phyloP scores from a whole-genome alignment of 2,888 invertebrate genomes.

The Erebia epiphron region DNA sequence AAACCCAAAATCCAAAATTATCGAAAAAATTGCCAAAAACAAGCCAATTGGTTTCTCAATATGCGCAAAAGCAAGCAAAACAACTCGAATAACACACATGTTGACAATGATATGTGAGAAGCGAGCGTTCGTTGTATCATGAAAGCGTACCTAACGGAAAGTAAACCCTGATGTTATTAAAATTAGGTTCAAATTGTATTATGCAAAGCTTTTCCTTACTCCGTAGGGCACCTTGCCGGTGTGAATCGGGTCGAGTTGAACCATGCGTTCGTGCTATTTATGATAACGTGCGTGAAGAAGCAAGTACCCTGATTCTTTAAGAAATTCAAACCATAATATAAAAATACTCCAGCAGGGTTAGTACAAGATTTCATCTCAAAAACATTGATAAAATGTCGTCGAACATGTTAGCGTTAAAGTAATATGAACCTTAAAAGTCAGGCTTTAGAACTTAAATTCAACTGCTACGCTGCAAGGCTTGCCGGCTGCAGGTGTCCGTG shows the following conservation, averaged over 20 bases:
- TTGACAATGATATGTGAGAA: slow-evolving; percentile 76
- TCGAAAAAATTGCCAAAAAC: slow-evolving; percentile 25
- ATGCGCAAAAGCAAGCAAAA: slow-evolving; percentile 78
- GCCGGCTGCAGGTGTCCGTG: too few relatives aligned
- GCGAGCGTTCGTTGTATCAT: slow-evolving; percentile 70
- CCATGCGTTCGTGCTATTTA: slow-evolving; percentile 63
- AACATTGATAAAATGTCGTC: too few relatives aligned
- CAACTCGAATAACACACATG: slow-evolving; percentile 72
- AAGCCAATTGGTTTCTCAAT: slow-evolving; percentile 45
- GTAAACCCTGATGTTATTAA: slow-evolving; percentile 57
- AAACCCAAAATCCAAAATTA: neutral
- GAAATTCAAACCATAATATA: too few relatives aligned
- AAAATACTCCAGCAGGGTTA: too few relatives aligned
- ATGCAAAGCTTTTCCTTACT: slow-evolving; percentile 69
- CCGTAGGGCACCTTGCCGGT: slow-evolving; percentile 68
- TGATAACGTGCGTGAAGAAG: slow-evolving; percentile 55
- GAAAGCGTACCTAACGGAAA: slow-evolving; percentile 73
- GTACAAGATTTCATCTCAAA: too few relatives aligned
- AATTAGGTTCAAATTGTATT: slow-evolving; percentile 53
- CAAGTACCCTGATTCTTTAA: too few relatives aligned
- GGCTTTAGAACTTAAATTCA: too few relatives aligned
- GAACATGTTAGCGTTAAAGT: too few relatives aligned
- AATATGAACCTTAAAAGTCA: too few relatives aligned
- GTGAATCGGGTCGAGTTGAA: slow-evolving; percentile 75
- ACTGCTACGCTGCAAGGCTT: too few relatives aligned